These are phyloP conservation scores for Thamnophis sirtalis DNA, from an alignment of 2,113 vertebrate genomes.

Conservation along the genomic window DNA sequence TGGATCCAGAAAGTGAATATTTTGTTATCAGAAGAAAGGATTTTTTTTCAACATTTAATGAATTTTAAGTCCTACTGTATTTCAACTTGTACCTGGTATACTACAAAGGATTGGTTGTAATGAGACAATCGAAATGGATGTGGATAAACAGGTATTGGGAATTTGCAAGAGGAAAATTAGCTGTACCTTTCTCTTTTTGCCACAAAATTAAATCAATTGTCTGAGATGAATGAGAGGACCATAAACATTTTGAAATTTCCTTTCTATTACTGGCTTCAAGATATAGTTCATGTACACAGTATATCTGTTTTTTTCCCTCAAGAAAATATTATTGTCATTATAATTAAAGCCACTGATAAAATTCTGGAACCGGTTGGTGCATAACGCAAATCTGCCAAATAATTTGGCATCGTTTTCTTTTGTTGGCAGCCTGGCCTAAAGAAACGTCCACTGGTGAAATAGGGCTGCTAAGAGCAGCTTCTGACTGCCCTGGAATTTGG, in stretches of 20 bases:
- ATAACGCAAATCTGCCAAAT: conserved; percentile 59
- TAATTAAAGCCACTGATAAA: conserved; percentile 51
- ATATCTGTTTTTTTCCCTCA: conserved; percentile 16
- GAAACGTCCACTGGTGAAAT: conserved; percentile 64
- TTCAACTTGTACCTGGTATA: neutral
- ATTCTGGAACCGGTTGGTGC: conserved; percentile 45
- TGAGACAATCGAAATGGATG: conserved; percentile 8
- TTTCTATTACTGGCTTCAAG: conserved; percentile 24
- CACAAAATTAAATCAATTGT: neutral
- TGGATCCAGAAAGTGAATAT: neutral
- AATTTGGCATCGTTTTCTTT: conserved; percentile 47
- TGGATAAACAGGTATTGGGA: neutral
- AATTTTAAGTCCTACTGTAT: neutral
- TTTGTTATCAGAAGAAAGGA: neutral
- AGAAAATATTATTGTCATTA: conserved; percentile 32
- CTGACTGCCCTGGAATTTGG: conserved; percentile 62
- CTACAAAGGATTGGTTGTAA: neutral
- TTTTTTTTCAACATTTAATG: neutral
- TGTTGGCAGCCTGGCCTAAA: conserved; percentile 51
- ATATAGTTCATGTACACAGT: neutral
- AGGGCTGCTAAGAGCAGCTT: conserved; percentile 59
- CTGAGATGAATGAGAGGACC: conserved; percentile 14
- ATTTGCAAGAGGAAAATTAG: neutral
- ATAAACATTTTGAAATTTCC: neutral
- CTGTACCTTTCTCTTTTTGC: conserved; percentile 1